A percentile compares a stretch with the other conserved stretches of the same genome.
Evolutionary conservation across 2,888 invertebrate species (phyloP).

Genomic region (Cantharis rustica): DNA sequence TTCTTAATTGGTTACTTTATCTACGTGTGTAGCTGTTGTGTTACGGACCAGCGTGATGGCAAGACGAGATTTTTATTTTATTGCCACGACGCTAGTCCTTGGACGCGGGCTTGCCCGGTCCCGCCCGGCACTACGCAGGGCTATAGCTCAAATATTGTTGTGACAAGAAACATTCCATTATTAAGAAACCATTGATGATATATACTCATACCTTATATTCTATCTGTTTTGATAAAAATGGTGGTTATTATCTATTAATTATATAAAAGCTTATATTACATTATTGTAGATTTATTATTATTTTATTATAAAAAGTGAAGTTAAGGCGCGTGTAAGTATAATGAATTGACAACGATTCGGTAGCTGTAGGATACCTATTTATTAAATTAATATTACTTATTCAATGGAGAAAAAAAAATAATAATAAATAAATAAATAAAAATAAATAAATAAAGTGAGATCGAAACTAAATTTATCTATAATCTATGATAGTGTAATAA

Average conservation of each 20-base stretch:
- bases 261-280: constrained; percentile 40
- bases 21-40: constrained; percentile 57
- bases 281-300: constrained; percentile 28
- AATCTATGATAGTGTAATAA: constrained; percentile 4
- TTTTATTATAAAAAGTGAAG: background rate
- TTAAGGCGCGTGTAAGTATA: background rate
- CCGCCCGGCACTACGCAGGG: constrained; percentile 49
- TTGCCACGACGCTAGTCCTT: constrained; percentile 44
- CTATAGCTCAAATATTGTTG: constrained; percentile 60
- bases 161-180: constrained; percentile 59
- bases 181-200: constrained; percentile 54
- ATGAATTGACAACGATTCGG: background rate
- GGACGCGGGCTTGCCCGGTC: constrained; percentile 46
- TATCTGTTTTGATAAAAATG: constrained; percentile 52
- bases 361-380: background rate
- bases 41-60: constrained; percentile 51
- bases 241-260: constrained; percentile 41
- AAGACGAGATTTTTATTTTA: constrained; percentile 12
- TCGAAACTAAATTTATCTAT: background rate
- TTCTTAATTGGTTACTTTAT: constrained; percentile 57
- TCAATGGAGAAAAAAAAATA: background rate
- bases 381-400: background rate
- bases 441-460: background rate
- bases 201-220: constrained; percentile 55
- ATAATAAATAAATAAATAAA: background rate